These are phyloP conservation scores for Pantala flavescens DNA, from an alignment of 1,140 invertebrate genomes.

Conservation along the genomic window DNA sequence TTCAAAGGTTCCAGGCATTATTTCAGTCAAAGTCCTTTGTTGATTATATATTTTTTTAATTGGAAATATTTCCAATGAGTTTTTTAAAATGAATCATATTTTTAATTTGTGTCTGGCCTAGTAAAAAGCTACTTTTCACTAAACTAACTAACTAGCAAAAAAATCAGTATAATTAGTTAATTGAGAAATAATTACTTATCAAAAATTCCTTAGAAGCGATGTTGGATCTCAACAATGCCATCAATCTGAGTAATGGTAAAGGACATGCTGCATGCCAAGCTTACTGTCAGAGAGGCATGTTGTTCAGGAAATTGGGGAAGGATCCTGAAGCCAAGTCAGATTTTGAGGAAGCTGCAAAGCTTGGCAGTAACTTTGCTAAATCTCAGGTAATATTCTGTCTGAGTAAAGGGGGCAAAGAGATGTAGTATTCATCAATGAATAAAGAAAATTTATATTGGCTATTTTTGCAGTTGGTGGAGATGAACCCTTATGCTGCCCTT, in stretches of 20 bases:
- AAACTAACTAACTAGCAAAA: too few species aligned
- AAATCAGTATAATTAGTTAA: too few species aligned
- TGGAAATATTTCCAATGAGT: too few species aligned
- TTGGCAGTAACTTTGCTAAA: constrained; percentile 73
- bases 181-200: too few species aligned
- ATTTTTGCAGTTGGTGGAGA: constrained; percentile 51
- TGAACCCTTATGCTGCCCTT: constrained; percentile 77
- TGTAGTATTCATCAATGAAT: constrained; percentile 30
- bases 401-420: background rate
- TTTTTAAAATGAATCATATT: too few species aligned
- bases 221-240: constrained; percentile 59
- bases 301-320: constrained; percentile 48
- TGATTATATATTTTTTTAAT: too few species aligned
- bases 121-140: too few species aligned
- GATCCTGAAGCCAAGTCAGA: constrained; percentile 55
- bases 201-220: constrained; percentile 48
- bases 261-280: constrained; percentile 57
- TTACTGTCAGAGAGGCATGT: constrained; percentile 66
- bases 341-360: constrained; percentile 57
- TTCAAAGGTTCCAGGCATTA: too few species aligned
- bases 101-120: too few species aligned
- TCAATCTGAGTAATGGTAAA: constrained; percentile 52
- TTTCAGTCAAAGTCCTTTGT: too few species aligned
- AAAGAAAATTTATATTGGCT: background rate
- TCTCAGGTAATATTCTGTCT: constrained; percentile 42